A percentile compares a stretch with the other conserved stretches of the same genome.
These are phyloP conservation scores for Odontothrips loti DNA, from an alignment of 2,888 invertebrate species.

Conservation along the genomic window DNA sequence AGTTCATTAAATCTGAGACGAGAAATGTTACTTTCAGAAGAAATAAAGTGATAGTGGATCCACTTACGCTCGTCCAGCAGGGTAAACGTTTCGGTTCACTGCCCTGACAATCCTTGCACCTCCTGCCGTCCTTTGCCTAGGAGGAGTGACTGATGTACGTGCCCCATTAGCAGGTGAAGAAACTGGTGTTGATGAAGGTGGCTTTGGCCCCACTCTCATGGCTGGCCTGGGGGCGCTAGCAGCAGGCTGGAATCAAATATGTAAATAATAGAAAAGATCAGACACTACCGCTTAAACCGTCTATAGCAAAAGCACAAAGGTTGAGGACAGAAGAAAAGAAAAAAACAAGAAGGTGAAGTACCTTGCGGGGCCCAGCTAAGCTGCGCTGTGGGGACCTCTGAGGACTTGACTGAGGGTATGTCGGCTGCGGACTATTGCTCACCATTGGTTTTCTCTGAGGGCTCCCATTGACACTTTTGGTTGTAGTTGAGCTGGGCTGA, in stretches of 20 bases:
- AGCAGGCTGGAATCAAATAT: not conserved
- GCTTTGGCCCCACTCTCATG: not conserved
- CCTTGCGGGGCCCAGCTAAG: conserved; percentile 3
- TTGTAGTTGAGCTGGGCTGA: not conserved
- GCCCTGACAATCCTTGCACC: not conserved
- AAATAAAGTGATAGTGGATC: not conserved
- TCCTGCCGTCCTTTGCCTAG: not conserved
- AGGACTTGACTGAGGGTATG: conserved; percentile 7
- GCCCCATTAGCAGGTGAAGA: not conserved
- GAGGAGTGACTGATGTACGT: not conserved
- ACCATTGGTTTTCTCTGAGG: conserved; percentile 4
- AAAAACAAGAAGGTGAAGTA: not conserved
- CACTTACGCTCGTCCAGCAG: not conserved
- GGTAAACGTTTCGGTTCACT: not conserved
- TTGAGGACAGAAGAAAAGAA: not conserved
- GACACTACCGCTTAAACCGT: not conserved
- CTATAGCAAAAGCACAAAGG: not conserved
- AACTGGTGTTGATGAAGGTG: not conserved
- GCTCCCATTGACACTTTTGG: not conserved
- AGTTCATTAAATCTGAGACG: not conserved
- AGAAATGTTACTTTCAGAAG: not conserved
- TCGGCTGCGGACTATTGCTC: not conserved
- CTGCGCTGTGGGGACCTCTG: conserved; percentile 14
- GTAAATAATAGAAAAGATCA: not conserved
- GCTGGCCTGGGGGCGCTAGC: not conserved